Evolutionary conservation across 2,888 invertebrate species (phyloP).

Genomic region (Nemoura dubitans): DNA sequence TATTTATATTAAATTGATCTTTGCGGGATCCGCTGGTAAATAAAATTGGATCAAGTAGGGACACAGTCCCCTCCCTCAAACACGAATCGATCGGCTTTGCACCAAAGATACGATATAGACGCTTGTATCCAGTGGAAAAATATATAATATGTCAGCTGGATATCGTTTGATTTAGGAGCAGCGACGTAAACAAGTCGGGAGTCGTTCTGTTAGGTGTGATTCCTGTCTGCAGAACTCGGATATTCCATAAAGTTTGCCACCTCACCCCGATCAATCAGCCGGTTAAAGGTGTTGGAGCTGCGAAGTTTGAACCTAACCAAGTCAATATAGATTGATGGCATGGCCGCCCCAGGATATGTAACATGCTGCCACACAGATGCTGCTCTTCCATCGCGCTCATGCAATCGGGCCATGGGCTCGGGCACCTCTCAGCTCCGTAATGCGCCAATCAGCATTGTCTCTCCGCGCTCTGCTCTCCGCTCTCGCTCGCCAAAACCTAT

Average conservation of each 20-base stretch:
- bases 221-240: constrained; percentile 22
- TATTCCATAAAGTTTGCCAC: constrained; percentile 30
- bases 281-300: constrained; percentile 23
- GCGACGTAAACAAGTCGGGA: constrained; percentile 31
- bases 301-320: constrained; percentile 35
- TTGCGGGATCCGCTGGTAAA: constrained; percentile 15
- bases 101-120: background rate
- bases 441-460: constrained; percentile 9
- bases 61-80: background rate
- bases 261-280: constrained; percentile 27
- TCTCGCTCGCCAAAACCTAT: constrained; percentile 1
- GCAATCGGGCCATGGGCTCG: background rate
- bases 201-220: constrained; percentile 34
- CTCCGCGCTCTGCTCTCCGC: too few species aligned
- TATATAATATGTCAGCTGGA: constrained; percentile 5
- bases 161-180: constrained; percentile 14
- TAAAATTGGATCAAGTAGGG: background rate
- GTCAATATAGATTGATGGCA: constrained; percentile 38
- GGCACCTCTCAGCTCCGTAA: background rate
- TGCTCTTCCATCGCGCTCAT: background rate
- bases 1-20: constrained; percentile 23
- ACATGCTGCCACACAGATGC: constrained; percentile 17
- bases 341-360: background rate
- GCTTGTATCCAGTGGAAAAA: background rate
- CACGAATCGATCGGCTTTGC: background rate